Conservation (phyloP, 2,888 invertebrate species). For the Barypeithes pellucidus region DNA sequence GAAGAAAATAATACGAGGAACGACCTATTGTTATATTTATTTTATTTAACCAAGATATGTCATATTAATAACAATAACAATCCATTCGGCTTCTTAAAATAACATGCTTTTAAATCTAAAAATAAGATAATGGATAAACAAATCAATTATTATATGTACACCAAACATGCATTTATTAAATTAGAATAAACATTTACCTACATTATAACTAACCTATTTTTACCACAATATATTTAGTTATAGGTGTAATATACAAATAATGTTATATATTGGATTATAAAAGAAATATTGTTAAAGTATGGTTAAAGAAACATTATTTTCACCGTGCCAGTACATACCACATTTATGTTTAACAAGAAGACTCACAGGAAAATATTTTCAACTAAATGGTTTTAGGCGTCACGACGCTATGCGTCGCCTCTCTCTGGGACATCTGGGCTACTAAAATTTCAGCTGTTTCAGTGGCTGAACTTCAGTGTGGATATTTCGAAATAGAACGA, state of each 20-base stretch:
- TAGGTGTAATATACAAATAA: background rate
- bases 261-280: background rate
- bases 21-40: background rate
- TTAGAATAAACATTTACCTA: background rate
- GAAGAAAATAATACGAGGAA: no score
- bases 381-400: background rate
- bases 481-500: background rate
- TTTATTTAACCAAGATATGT: no score
- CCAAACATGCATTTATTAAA: conserved; percentile 3
- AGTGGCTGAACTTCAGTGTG: background rate
- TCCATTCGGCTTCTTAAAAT: background rate
- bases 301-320: background rate
- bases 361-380: conserved; percentile 3
- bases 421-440: conserved; percentile 14
- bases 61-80: no score
- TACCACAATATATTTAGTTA: background rate
- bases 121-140: background rate
- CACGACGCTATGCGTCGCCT: conserved; percentile 4
- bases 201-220: background rate
- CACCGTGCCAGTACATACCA: background rate
- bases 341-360: background rate
- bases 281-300: background rate
- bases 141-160: background rate
- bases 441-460: conserved; percentile 9
- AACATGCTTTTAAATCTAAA: background rate